Base-by-base conservation (phyloP, 1,140 invertebrate genomes). In the Battus philenor region DNA sequence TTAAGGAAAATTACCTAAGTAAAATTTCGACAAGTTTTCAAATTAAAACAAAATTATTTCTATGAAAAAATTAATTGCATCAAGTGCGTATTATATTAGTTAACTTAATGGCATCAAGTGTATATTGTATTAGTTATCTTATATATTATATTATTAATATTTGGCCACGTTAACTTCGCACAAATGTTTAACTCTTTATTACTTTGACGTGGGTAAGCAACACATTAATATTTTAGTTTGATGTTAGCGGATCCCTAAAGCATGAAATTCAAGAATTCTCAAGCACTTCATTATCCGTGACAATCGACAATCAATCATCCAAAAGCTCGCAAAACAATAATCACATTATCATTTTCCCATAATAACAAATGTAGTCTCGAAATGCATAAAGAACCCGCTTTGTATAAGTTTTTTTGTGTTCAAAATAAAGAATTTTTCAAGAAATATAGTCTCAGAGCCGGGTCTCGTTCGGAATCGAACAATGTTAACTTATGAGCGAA, bases 311-410 rank as follows among this genome's bases (percentile, higher is more conserved):
- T 85, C 73, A 78, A 81, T 85, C 81, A 82, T 79, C 57, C 53
- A 45, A 59, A 70, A 69, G 59, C 75, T 78, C 75, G 78, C 78
- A 81, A 85, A 85, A 85, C 78, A 85, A 85, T 85, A 85, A 85
- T 85, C 76, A 85, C 75, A 82, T 84, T 84, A 84, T 85, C 75
- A 82, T 82, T 82, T 73, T 79, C 71, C 68, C 68, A 80, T 79
- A 81, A 81, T 81, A 85, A 82, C 68, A 81, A 81, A 85, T 72
- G 78, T 71, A 78, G 64, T 45, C 59, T 64, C 69, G 54, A 76
- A 78, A 81, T 74, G 72, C 81, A 85, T 83, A 85, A 85, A 82
- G 78, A 81, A 85, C 61, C 64, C 58, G 68, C 69, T 72, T 79
- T 74, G 59, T 69, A 55, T 11, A 50, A 31, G 48, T 70, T 73